phyloP scores from a whole-genome alignment of 2,797 vertebrate genomes.

The Esox masquinongy region DNA sequence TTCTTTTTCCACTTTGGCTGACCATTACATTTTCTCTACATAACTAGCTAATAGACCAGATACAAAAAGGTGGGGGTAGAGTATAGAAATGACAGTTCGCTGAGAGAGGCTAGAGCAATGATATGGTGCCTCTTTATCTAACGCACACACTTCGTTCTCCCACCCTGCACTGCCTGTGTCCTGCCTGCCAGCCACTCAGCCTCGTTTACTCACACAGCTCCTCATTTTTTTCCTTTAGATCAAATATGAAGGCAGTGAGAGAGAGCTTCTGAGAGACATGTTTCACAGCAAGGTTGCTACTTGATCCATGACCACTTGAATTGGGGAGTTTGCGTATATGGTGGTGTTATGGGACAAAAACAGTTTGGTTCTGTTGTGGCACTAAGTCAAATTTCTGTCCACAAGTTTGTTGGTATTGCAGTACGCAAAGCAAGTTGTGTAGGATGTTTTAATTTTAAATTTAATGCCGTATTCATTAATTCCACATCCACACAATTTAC shows the following conservation, averaged over 20 bases:
- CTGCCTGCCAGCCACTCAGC: slow-evolving; percentile 15
- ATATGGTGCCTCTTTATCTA: neutral
- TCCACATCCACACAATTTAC: neutral
- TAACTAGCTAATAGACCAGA: neutral
- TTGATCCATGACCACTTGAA: slow-evolving; percentile 39
- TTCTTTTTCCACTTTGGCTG: neutral
- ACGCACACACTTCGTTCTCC: neutral
- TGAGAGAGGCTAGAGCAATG: neutral
- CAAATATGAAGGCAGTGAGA: slow-evolving; percentile 84
- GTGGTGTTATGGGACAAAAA: neutral
- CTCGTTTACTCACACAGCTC: slow-evolving; percentile 21
- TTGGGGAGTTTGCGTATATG: slow-evolving; percentile 11
- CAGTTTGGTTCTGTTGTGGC: neutral
- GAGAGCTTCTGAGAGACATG: slow-evolving; percentile 83
- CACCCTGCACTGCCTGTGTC: slow-evolving; percentile 6
- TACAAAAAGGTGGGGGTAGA: too few relatives aligned
- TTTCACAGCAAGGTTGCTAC: slow-evolving; percentile 86
- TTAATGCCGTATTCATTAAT: neutral
- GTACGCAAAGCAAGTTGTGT: slow-evolving; percentile 28
- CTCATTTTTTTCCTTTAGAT: slow-evolving; percentile 79
- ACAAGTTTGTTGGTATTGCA: slow-evolving; percentile 20
- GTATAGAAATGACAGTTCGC: neutral
- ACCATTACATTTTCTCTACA: neutral
- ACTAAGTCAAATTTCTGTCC: slow-evolving; percentile 20
- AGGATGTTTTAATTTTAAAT: neutral